A percentile compares a stretch with the other conserved stretches of the same genome.
phyloP scores from a whole-genome alignment of 2,888 invertebrate species.

The Odontomyia ornata region DNA sequence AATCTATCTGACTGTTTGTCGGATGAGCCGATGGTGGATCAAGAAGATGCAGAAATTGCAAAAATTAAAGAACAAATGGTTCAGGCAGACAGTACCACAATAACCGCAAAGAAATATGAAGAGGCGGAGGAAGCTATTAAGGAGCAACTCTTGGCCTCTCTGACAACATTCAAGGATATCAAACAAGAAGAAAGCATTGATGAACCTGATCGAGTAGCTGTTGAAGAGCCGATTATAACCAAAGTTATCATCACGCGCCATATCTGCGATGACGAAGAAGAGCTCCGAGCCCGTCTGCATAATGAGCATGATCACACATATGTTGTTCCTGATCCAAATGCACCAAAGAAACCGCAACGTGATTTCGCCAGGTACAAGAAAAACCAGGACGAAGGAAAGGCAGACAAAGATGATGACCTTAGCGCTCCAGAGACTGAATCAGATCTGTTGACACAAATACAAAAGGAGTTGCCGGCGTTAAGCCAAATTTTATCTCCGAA shows the following conservation, averaged over 20 bases:
- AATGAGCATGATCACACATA: constrained; percentile 6
- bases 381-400: background rate
- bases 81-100: background rate
- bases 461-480: constrained; percentile 6
- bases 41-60: background rate
- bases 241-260: constrained; percentile 43
- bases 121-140: constrained; percentile 43
- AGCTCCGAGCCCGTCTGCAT: constrained; percentile 40
- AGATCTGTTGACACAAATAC: constrained; percentile 20
- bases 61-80: constrained; percentile 1
- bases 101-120: background rate
- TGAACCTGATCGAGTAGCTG: constrained; percentile 37
- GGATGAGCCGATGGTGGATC: constrained; percentile 46
- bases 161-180: constrained; percentile 24
- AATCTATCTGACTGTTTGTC: constrained; percentile 51
- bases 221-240: constrained; percentile 52
- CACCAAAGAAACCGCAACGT: constrained; percentile 53
- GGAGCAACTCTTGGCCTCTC: constrained; percentile 45
- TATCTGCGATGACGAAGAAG: constrained; percentile 50
- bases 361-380: constrained; percentile 52
- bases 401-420: background rate
- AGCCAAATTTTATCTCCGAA: background rate
- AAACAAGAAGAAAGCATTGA: constrained; percentile 31
- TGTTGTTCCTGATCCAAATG: constrained; percentile 40
- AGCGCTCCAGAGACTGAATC: background rate